Evolutionary conservation across 2,113 vertebrate species (phyloP), one percentile per base, ranked within the genome.

Genomic region (Pelecanus crispus): DNA sequence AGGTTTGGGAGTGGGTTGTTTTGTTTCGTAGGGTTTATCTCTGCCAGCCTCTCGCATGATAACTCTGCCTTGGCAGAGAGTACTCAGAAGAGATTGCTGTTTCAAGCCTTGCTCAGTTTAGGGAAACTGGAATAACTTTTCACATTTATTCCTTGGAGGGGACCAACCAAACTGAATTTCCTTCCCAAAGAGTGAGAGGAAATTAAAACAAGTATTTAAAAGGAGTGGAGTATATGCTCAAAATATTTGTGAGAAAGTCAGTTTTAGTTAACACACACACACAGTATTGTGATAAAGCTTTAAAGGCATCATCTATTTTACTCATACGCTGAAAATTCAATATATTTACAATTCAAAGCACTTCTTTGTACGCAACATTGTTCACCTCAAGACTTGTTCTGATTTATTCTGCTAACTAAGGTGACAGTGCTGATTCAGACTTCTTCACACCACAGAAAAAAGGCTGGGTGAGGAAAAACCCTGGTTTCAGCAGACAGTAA

Each of bases 31-130:
- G 59, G 50, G 15, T 85, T 95, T 96, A 91, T 90, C 95, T 95
- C 70, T 79, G 45, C 70, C 66, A 83, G 53, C 75, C 80, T 96
- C 79, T 70, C 1, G 4, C 55, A 40, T n/a, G 66, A 7, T 44
- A 59, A 63, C 25, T 86, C 66, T 98, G 98, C 98, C 98, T 98
- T 95, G n/a, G 98, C 98, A 11, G 98, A 98, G 75, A 99, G 98
- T 96, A 99, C 99, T 98, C 98, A 99, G 92, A 99, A 99, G 62
- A 99, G 97, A 95, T 98, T 99, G 97, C 98, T 99, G 97, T 99
- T 99, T 98, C 97, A 98, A 49, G 96, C 98, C 88, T 98, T 98
- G 94, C 98, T 99, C 92, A 98, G 97, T 0, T 98, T 99, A 86
- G 99, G 80, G 91, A 99, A 99, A n/a, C 98, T 96, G 0, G 98